Evolutionary conservation across 2,888 invertebrate genomes (phyloP).

Genomic region (Xestia c-nigrum): DNA sequence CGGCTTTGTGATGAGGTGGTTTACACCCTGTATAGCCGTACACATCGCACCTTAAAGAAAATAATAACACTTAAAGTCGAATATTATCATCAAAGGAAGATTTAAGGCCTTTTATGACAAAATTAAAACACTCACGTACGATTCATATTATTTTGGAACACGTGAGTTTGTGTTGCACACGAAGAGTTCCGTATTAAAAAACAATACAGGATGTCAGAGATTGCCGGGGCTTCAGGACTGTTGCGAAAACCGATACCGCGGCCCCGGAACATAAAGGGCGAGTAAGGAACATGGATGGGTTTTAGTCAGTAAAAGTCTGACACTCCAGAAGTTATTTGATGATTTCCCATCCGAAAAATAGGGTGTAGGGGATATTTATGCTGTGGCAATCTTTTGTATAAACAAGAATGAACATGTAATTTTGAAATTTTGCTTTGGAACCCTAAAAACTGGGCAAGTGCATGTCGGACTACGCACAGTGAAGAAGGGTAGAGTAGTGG

Average conservation of each 20-base stretch:
- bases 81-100: background rate
- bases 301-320: too few species aligned
- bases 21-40: too few species aligned
- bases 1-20: too few species aligned
- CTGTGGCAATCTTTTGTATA: too few species aligned
- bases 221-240: too few species aligned
- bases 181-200: background rate
- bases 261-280: too few species aligned
- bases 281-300: too few species aligned
- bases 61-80: background rate
- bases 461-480: background rate
- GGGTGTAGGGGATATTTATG: too few species aligned
- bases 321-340: too few species aligned
- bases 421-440: too few species aligned
- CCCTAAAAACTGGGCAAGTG: background rate
- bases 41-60: background rate
- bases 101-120: conserved; percentile 1
- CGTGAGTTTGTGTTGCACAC: background rate
- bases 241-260: too few species aligned
- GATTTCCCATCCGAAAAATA: too few species aligned
- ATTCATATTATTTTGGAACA: background rate
- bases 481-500: background rate
- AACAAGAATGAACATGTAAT: background rate
- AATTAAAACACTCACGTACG: conserved; percentile 43
- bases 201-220: background rate